Evolutionary conservation across 2,888 invertebrate species (phyloP).

Genomic region (Eilema depressum): DNA sequence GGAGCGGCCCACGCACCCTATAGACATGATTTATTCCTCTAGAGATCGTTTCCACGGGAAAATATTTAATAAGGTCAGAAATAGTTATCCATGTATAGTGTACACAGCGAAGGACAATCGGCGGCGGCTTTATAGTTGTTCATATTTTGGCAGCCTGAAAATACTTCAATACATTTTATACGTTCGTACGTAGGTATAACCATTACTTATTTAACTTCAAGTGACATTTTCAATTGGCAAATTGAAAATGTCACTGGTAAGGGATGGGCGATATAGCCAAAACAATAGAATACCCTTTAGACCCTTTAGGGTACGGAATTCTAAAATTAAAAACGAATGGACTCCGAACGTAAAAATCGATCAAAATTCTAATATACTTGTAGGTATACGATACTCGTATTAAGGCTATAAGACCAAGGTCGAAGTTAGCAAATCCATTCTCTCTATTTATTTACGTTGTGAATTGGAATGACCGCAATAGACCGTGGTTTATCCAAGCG

Average conservation of each 20-base stretch:
- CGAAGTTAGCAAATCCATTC: no score
- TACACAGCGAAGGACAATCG: constrained; percentile 16
- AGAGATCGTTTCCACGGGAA: constrained; percentile 59
- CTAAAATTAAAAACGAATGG: background rate
- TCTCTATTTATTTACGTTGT: background rate
- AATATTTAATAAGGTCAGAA: constrained; percentile 63
- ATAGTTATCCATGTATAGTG: constrained; percentile 28
- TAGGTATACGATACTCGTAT: no score
- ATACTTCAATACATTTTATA: background rate
- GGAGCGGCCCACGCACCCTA: constrained; percentile 49
- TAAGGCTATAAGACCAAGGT: no score
- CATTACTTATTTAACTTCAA: constrained; percentile 1
- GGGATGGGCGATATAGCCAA: background rate
- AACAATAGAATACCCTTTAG: background rate
- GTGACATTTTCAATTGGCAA: constrained; percentile 1
- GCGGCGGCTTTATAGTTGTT: constrained; percentile 2
- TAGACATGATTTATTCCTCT: constrained; percentile 70
- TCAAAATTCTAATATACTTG: background rate
- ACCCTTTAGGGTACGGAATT: background rate
- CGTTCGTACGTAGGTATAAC: no score
- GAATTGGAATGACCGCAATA: background rate
- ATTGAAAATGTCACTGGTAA: no score
- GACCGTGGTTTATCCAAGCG: no score
- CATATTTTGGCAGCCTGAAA: background rate
- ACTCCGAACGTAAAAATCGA: background rate